phyloP scores from a whole-genome alignment of 2,797 vertebrate genomes.

The Tamandua tetradactyla region DNA sequence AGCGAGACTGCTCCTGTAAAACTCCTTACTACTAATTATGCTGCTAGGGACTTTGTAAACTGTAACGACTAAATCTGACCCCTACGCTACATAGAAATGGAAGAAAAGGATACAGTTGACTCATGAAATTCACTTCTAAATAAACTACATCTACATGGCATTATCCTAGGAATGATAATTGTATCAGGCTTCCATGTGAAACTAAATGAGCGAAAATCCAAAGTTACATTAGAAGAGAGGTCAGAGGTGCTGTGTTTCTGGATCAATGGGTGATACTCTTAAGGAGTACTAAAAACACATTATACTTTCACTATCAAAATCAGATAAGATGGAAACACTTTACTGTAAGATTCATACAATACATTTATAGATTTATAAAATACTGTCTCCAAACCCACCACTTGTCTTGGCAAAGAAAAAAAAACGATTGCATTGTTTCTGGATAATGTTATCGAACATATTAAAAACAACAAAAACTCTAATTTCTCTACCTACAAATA shows the following conservation, averaged over 20 bases:
- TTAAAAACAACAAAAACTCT: background rate
- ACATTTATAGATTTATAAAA: background rate
- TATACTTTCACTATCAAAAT: constrained; percentile 30
- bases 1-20: background rate
- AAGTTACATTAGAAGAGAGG: constrained; percentile 37
- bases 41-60: background rate
- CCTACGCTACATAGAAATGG: background rate
- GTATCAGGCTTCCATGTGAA: background rate
- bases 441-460: constrained; percentile 8
- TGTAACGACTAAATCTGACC: background rate
- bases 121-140: constrained; percentile 1
- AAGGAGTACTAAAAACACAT: background rate
- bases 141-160: background rate
- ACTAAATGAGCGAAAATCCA: constrained; percentile 38
- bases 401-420: constrained; percentile 28
- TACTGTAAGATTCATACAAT: background rate
- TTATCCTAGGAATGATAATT: background rate
- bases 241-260: background rate
- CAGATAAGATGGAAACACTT: background rate
- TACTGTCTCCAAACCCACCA: background rate
- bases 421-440: background rate
- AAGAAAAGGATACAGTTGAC: background rate
- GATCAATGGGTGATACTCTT: background rate
- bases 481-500: background rate
- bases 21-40: background rate